These are phyloP conservation scores for Morone saxatilis DNA, from an alignment of 2,113 vertebrate species.

Conservation along the genomic window DNA sequence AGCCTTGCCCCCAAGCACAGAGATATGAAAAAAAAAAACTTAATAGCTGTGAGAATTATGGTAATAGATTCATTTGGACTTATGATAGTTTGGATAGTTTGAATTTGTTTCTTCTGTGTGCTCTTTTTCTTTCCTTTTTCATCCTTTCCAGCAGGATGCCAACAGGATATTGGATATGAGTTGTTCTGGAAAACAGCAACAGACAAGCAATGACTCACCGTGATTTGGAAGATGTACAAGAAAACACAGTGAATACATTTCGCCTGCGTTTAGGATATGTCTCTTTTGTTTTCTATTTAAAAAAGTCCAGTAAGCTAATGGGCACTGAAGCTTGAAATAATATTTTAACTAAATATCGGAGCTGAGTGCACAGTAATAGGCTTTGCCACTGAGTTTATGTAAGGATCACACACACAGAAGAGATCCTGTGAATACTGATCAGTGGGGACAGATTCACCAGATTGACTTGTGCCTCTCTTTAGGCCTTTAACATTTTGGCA, in stretches of 20 bases:
- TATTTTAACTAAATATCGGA: constrained; percentile 36
- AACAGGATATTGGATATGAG: constrained; percentile 55
- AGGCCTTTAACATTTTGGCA: constrained; percentile 40
- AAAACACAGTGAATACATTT: constrained; percentile 47
- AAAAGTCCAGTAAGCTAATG: constrained; percentile 25
- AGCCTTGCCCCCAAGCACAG: constrained; percentile 32
- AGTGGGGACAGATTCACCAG: constrained; percentile 21
- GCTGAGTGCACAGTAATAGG: constrained; percentile 31
- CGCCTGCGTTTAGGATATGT: constrained; percentile 20
- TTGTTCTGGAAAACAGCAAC: constrained; percentile 38
- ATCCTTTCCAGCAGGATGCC: constrained; percentile 29
- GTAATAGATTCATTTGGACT: constrained; percentile 74
- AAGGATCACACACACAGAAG: constrained; percentile 13
- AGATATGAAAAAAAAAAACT: constrained; percentile 44
- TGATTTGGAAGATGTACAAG: constrained; percentile 43
- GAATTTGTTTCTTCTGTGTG: constrained; percentile 39
- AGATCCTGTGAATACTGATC: constrained; percentile 46
- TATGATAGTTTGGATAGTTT: constrained; percentile 63
- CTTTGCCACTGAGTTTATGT: constrained; percentile 17
- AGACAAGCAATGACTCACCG: constrained; percentile 29
- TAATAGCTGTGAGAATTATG: constrained; percentile 66
- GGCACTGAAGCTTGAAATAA: constrained; percentile 32
- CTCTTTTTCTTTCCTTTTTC: constrained; percentile 8
- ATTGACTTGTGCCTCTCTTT: constrained; percentile 43
- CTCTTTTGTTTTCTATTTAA: constrained; percentile 16